Percentiles rank a stretch among this genome's conserved stretches.
Conservation (phyloP, 2,797 vertebrate species). For the Hybognathus amarus region DNA sequence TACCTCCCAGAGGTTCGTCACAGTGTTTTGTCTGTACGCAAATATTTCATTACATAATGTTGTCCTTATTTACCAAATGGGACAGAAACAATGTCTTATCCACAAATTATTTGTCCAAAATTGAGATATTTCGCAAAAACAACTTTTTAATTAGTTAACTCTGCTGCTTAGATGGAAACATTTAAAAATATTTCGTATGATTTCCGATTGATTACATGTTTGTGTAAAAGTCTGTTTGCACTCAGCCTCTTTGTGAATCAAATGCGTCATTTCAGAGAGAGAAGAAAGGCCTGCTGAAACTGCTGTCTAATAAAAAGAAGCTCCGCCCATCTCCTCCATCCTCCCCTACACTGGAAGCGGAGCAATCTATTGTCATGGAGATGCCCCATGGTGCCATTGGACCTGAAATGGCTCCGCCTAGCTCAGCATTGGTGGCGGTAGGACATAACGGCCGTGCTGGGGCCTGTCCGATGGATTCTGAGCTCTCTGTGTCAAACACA, state of each 20-base stretch:
- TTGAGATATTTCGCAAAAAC: background rate
- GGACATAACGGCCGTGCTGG: conserved; percentile 65
- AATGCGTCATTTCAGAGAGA: conserved; percentile 83
- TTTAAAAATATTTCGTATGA: background rate
- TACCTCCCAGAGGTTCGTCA: no score
- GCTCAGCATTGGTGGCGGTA: conserved; percentile 43
- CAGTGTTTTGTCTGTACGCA: background rate
- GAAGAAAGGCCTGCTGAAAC: conserved; percentile 94
- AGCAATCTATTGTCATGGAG: conserved; percentile 80
- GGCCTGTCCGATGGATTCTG: conserved; percentile 73
- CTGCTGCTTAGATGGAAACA: background rate
- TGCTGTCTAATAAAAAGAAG: conserved; percentile 95
- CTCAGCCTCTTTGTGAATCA: background rate
- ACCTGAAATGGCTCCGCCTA: conserved; percentile 76
- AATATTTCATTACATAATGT: background rate
- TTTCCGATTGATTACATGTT: background rate
- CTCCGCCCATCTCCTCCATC: conserved; percentile 90
- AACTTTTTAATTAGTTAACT: background rate
- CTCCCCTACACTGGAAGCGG: conserved; percentile 90
- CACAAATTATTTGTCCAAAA: background rate
- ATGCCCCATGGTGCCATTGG: conserved; percentile 86
- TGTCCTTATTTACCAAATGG: background rate
- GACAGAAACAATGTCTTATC: background rate
- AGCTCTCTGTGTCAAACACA: conserved; percentile 66
- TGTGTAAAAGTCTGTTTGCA: background rate